Evolutionary conservation across 2,113 vertebrate species (phyloP), one percentile per base, ranked within the genome.

Genomic region (Neogale vison): DNA sequence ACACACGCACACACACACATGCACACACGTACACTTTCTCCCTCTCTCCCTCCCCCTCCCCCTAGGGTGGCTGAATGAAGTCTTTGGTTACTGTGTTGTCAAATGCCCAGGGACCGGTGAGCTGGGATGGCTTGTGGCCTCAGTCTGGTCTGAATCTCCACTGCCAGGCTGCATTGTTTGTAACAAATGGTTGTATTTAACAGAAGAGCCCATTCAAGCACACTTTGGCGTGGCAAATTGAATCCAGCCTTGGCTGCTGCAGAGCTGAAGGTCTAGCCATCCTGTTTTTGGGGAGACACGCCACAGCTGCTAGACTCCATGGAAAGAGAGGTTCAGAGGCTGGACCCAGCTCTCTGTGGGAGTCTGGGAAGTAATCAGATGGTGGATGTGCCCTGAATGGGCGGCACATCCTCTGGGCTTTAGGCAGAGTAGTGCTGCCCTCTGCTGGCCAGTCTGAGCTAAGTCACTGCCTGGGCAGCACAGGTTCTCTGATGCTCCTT

Each of bases 391-490:
- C 45, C 39, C 13, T 4, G 24, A 36, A 3, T 2, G 42, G 63
- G 63, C 4, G 15, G 76, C 59, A 29, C 47, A 74, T 36, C 89
- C 21, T 23, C 34, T 36, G 45, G 74, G 65, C 9, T 88, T 97
- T 98, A 85, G 4, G 74, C 83, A 96, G 97, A 96, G 93, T 63
- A 76, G 97, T 98, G 85, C 98, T 98, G 98, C 98, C 98, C 98
- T 98, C 99, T 99, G 92, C 98, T 98, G 99, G 98, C 34, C 7
- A 36, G 0, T 90, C 20, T 23, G 1, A 31, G 97, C 88, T 91
- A 88, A 95, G 21, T 65, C 88, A 4, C 24, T 3, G 47, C 18
- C 29, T 4, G 21, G 61, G 5, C 14, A 2, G 21, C 4, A 0
- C 0, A 5, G 3, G 7, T 15, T 1, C 18, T 79, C 55, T 4